These are phyloP conservation scores for Paraescarpia echinospica DNA, from an alignment of 1,140 invertebrate species.

Conservation along the genomic window DNA sequence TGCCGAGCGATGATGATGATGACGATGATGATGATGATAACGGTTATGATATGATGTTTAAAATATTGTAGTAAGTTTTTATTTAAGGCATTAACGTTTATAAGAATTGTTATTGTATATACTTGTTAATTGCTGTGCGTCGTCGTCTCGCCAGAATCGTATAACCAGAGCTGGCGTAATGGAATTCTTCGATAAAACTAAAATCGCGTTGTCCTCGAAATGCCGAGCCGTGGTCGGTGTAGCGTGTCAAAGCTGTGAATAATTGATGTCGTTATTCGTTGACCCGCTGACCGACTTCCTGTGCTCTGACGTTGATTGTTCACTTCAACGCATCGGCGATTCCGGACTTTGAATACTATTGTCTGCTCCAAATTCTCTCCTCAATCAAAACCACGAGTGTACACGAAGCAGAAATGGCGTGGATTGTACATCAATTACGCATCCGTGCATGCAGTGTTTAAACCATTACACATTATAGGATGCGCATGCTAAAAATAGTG, in stretches of 20 bases:
- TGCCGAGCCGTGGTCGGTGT: not conserved
- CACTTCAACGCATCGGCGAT: not conserved
- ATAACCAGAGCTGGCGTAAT: not conserved
- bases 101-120: too few species aligned
- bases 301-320: not conserved
- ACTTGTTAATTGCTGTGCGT: too few species aligned
- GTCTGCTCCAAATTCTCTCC: not conserved
- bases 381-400: not conserved
- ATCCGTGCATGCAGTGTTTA: too few species aligned
- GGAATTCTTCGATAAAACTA: not conserved
- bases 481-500: too few species aligned
- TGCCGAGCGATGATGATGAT: too few species aligned
- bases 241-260: not conserved
- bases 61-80: too few species aligned
- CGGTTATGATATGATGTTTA: too few species aligned
- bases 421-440: too few species aligned
- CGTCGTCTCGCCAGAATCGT: not conserved
- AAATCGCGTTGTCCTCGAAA: not conserved
- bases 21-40: too few species aligned
- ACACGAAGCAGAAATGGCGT: not conserved
- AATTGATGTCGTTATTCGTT: not conserved
- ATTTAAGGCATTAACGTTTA: too few species aligned
- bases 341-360: not conserved
- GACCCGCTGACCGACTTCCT: not conserved
- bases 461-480: too few species aligned